Percentiles rank a stretch among this genome's conserved stretches.
Evolutionary conservation across 2,797 vertebrate genomes (phyloP).

Genomic region (Myotis planiceps): DNA sequence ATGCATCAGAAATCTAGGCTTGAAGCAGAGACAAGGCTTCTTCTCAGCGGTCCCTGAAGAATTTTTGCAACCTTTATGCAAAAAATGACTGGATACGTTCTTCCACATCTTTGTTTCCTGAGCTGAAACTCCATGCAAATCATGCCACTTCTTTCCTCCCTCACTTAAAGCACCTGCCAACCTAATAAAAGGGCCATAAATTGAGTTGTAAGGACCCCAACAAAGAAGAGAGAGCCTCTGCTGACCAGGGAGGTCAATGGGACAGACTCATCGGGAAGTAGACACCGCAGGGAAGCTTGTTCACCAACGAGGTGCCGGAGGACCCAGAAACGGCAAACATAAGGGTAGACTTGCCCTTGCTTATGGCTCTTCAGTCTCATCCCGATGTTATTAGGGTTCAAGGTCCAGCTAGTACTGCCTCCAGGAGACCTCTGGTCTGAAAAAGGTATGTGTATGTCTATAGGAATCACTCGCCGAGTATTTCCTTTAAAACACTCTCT

Average conservation of each 20-base stretch:
- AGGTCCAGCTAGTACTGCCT: neutral
- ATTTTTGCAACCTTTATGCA: slow-evolving; percentile 3
- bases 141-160: neutral
- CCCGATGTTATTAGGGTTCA: neutral
- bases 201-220: neutral
- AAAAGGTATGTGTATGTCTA: neutral
- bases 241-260: neutral
- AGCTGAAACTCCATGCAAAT: slow-evolving; percentile 18
- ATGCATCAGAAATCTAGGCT: neutral
- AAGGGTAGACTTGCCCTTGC: neutral
- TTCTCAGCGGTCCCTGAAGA: neutral
- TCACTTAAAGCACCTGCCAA: slow-evolving; percentile 36
- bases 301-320: neutral
- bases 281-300: neutral
- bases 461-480: neutral
- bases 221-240: neutral
- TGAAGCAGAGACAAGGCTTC: neutral
- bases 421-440: neutral
- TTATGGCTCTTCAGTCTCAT: neutral
- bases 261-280: neutral
- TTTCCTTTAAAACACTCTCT: neutral
- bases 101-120: slow-evolving; percentile 42
- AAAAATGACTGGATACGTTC: neutral
- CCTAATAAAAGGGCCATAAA: slow-evolving; percentile 59
- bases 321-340: neutral